Base-by-base conservation (phyloP, 2,113 vertebrate species). In the Numida meleagris region DNA sequence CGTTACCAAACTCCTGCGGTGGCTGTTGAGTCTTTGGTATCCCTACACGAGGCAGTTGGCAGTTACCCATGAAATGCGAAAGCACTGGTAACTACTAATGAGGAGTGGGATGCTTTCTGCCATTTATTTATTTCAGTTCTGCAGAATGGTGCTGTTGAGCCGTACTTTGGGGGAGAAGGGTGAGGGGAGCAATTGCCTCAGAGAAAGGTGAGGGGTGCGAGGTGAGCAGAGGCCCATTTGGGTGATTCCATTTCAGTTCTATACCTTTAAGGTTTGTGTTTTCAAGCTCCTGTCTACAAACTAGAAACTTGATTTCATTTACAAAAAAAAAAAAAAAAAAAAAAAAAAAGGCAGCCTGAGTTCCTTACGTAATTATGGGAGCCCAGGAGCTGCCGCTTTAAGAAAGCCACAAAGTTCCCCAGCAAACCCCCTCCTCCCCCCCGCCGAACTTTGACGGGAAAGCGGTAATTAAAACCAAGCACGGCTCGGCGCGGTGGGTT, bases 311-410 rank as follows among this genome's bases (percentile, higher is more conserved):
- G 66, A 92, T 80, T 53, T 29, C 48, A 50, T 14, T 50, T 23
- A 10, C 4, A 45, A 9, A 20, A 46, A 46, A 46, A 46, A 20
- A 20, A 46, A 46, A 72, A 25, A 84, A 85, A 76, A 85, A 77
- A 83, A 51, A 17, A 0, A n/a, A 90, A 12, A 29, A 29, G 14
- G 53, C 27, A 55, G 16, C 14, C 14, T 3, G 4, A 62, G 7
- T 88, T 86, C 89, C 82, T 94, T 77, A 68, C 72, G 25, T 74
- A 96, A 83, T 36, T 58, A 43, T 53, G 1, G 1, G 36, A 78
- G 50, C 88, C 33, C 63, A 43, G 84, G 68, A 91, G 59, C 74
- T 87, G 67, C 81, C 76, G 75, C 93, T 95, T 96, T 81, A 91
- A 94, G 89, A 86, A 53, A 53, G 27, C 51, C 51, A 14, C 29